A percentile compares a stretch with the other conserved stretches of the same genome.
phyloP scores from a whole-genome alignment of 2,888 invertebrate species.

The Cheilosia impressa region DNA sequence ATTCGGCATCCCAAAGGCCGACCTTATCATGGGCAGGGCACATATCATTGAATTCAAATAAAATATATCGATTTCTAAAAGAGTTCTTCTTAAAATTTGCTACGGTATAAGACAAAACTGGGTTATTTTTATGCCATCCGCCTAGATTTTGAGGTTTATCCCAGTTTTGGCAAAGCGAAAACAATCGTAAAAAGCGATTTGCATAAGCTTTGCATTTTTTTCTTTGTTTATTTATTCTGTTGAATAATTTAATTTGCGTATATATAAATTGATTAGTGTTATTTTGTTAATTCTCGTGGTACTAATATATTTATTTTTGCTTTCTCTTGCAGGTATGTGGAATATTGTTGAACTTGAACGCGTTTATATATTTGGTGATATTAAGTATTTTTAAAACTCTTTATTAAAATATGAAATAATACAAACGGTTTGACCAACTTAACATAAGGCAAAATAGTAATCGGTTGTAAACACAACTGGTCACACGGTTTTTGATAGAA shows the following conservation, averaged over 20 bases:
- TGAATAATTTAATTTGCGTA: constrained; percentile 5
- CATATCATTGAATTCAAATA: constrained; percentile 43
- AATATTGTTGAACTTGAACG: background rate
- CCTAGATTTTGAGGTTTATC: background rate
- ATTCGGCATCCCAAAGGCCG: background rate
- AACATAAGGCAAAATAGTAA: no score
- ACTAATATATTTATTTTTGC: background rate
- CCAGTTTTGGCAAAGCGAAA: background rate
- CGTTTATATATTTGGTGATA: background rate
- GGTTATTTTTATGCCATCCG: constrained; percentile 7
- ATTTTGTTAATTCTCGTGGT: constrained; percentile 1
- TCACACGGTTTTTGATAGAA: no score
- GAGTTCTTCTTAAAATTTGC: constrained; percentile 10
- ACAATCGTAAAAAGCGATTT: background rate
- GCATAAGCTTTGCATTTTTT: constrained; percentile 5
- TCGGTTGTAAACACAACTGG: no score
- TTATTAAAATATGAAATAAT: no score
- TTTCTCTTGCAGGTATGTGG: constrained; percentile 35
- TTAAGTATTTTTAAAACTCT: background rate
- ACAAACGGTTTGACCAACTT: no score
- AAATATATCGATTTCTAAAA: constrained; percentile 12
- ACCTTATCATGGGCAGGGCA: constrained; percentile 28
- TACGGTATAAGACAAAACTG: constrained; percentile 9
- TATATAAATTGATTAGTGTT: constrained; percentile 34
- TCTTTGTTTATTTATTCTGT: background rate